phyloP scores from a whole-genome alignment of 2,113 vertebrate genomes.

The Chitala chitala region DNA sequence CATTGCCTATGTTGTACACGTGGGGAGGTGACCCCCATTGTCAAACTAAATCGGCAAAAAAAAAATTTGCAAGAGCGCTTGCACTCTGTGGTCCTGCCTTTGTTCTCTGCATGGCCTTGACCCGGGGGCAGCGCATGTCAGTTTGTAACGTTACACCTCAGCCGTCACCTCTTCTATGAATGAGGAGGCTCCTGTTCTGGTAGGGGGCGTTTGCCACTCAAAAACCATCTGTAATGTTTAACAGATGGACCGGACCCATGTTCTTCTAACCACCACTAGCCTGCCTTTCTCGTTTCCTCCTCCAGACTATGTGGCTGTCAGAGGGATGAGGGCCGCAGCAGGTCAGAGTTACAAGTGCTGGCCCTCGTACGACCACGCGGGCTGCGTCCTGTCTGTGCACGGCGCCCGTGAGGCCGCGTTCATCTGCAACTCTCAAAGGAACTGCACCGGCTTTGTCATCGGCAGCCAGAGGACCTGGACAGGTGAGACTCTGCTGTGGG shows the following conservation, averaged over 20 bases:
- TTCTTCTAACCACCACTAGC: slow-evolving; percentile 15
- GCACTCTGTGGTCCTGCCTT: slow-evolving; percentile 28
- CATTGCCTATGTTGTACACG: not conserved
- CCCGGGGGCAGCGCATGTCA: slow-evolving; percentile 39
- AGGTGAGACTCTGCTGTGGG: slow-evolving; percentile 54
- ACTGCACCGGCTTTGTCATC: slow-evolving; percentile 73
- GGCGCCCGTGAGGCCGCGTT: slow-evolving; percentile 63
- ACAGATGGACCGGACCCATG: slow-evolving; percentile 54
- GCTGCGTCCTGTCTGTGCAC: slow-evolving; percentile 76
- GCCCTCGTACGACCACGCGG: slow-evolving; percentile 79
- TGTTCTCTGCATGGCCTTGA: slow-evolving; percentile 28
- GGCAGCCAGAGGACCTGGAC: slow-evolving; percentile 73
- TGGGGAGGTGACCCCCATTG: not conserved
- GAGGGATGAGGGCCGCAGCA: slow-evolving; percentile 61
- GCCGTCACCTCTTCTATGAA: slow-evolving; percentile 48
- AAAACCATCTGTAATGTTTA: slow-evolving; percentile 51
- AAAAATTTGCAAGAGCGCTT: slow-evolving; percentile 25
- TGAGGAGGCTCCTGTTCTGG: slow-evolving; percentile 48
- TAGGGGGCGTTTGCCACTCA: slow-evolving; percentile 31
- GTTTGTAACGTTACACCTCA: slow-evolving; percentile 45
- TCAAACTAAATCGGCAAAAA: not conserved
- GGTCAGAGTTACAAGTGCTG: slow-evolving; percentile 75
- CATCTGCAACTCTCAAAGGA: slow-evolving; percentile 69
- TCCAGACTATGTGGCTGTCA: slow-evolving; percentile 69
- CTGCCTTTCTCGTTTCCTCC: slow-evolving; percentile 15